These are phyloP conservation scores for Steatocranus sp. DNA, from an alignment of 2,797 vertebrate genomes.

Conservation along the genomic window DNA sequence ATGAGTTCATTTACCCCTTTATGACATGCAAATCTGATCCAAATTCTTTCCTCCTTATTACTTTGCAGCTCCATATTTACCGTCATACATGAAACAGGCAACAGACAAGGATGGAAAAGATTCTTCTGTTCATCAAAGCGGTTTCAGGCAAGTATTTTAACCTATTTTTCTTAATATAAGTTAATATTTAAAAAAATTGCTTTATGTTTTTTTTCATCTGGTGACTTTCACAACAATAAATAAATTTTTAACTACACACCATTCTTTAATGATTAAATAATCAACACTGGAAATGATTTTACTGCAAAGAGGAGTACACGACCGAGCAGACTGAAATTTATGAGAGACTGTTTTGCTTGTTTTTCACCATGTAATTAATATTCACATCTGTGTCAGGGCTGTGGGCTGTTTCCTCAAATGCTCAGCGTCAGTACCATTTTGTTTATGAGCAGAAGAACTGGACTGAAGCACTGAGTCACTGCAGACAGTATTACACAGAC, in stretches of 20 bases:
- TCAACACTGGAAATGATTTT: accelerated
- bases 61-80: not conserved
- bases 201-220: not conserved
- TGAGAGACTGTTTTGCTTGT: not conserved
- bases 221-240: not conserved
- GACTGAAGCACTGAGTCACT: not conserved
- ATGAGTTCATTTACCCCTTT: not conserved
- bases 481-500: not conserved
- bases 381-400: not conserved
- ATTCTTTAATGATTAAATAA: not conserved
- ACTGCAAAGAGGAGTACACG: accelerated
- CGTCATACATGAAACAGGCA: not conserved
- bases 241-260: not conserved
- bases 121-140: accelerated
- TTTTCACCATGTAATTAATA: not conserved
- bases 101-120: not conserved
- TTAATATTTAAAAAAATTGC: accelerated
- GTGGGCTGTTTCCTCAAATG: not conserved
- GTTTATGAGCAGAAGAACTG: not conserved
- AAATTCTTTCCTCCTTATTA: not conserved
- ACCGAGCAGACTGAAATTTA: not conserved
- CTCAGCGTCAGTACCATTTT: not conserved
- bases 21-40: not conserved
- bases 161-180: accelerated
- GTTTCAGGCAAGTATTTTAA: not conserved